A percentile compares a stretch with the other conserved stretches of the same genome.
These are phyloP conservation scores for Chirona hameri DNA, from an alignment of 2,888 invertebrate genomes.

Conservation along the genomic window DNA sequence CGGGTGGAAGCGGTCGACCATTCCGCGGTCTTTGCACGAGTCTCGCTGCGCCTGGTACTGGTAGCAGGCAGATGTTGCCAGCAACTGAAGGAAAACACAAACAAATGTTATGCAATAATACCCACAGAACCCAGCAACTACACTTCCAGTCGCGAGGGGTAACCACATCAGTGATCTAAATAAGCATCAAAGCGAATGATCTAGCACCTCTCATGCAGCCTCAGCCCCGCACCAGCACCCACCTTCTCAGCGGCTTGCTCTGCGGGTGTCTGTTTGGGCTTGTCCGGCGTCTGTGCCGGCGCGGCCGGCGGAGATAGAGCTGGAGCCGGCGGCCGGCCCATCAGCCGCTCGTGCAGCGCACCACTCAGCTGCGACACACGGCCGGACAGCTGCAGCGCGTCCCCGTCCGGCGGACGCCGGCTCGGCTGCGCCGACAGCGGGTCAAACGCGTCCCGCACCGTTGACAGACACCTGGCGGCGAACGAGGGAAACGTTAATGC, in stretches of 20 bases:
- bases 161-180: too few relatives aligned
- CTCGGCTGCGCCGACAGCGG: conserved; percentile 35
- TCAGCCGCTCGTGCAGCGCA: conserved; percentile 41
- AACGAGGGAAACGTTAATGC: neutral
- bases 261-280: conserved; percentile 5
- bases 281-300: neutral
- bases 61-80: conserved; percentile 34
- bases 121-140: too few relatives aligned
- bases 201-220: too few relatives aligned
- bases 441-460: conserved; percentile 38
- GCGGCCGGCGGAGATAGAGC: neutral
- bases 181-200: too few relatives aligned
- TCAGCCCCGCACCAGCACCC: neutral
- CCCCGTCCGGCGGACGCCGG: conserved; percentile 34
- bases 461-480: neutral
- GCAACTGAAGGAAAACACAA: conserved; percentile 24
- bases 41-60: conserved; percentile 32
- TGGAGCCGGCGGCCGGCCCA: conserved; percentile 42
- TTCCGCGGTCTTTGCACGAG: conserved; percentile 36
- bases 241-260: conserved; percentile 38
- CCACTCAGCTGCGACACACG: conserved; percentile 32
- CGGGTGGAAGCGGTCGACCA: conserved; percentile 42
- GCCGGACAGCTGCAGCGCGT: conserved; percentile 36
- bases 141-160: too few relatives aligned
- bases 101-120: too few relatives aligned